Evolutionary conservation across 2,797 vertebrate species (phyloP).

Genomic region (Vultur gryphus): DNA sequence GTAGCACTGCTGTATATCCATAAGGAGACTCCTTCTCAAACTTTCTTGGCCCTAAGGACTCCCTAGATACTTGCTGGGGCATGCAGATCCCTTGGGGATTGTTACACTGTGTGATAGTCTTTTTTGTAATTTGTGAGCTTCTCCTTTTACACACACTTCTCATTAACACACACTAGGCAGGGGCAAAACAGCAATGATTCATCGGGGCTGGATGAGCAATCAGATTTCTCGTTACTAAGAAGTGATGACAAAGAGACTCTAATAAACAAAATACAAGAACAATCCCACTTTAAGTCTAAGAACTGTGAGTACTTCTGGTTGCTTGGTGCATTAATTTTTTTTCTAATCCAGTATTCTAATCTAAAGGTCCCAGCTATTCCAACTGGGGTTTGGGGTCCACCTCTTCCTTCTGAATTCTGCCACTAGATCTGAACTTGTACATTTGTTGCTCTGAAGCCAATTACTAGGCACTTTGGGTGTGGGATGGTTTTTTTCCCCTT

Average conservation of each 20-base stretch:
- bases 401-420: background rate
- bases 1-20: background rate
- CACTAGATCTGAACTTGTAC: background rate
- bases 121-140: background rate
- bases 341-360: background rate
- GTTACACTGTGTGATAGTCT: accelerated
- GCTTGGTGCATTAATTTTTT: background rate
- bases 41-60: background rate
- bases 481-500: background rate
- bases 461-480: background rate
- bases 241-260: background rate
- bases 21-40: background rate
- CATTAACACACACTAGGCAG: background rate
- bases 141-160: background rate
- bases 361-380: background rate
- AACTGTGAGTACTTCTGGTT: background rate
- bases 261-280: background rate
- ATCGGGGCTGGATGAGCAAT: background rate
- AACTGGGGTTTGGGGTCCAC: background rate
- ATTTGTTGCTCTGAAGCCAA: background rate
- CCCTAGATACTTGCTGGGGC: background rate
- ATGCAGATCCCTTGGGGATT: background rate
- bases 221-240: background rate
- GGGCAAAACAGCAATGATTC: background rate
- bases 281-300: background rate